Conservation (phyloP, 2,888 invertebrate species). For the Pollenia griseotomentosa region DNA sequence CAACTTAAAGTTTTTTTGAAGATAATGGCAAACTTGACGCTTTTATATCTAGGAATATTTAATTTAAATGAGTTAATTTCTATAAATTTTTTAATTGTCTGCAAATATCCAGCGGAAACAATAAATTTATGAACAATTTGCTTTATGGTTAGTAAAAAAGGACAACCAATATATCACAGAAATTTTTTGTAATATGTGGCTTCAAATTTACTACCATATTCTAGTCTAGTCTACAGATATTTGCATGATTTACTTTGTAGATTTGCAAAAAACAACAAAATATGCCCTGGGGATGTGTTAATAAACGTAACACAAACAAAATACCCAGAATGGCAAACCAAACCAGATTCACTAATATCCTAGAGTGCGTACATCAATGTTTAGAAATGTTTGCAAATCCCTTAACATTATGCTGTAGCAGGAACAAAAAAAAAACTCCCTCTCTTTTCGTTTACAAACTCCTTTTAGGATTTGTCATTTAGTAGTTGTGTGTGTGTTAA, state of each 20-base stretch:
- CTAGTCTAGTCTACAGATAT: conserved; percentile 1
- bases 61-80: no score
- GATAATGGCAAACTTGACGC: no score
- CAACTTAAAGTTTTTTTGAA: no score
- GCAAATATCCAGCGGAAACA: conserved; percentile 27
- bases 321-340: conserved; percentile 26
- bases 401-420: conserved; percentile 62
- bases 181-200: background rate
- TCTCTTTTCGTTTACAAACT: background rate
- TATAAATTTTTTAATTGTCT: background rate
- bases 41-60: no score
- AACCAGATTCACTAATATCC: background rate
- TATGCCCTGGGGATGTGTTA: conserved; percentile 80
- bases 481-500: conserved; percentile 35
- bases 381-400: conserved; percentile 58
- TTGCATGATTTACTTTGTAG: conserved; percentile 55
- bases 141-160: conserved; percentile 18
- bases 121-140: conserved; percentile 35
- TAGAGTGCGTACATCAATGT: background rate
- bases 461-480: background rate
- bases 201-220: background rate
- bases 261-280: conserved; percentile 51
- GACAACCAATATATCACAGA: background rate
- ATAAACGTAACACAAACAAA: conserved; percentile 76
- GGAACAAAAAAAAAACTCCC: conserved; percentile 8